phyloP scores from a whole-genome alignment of 1,140 invertebrate genomes.

The Ptiloglossa arizonensis region DNA sequence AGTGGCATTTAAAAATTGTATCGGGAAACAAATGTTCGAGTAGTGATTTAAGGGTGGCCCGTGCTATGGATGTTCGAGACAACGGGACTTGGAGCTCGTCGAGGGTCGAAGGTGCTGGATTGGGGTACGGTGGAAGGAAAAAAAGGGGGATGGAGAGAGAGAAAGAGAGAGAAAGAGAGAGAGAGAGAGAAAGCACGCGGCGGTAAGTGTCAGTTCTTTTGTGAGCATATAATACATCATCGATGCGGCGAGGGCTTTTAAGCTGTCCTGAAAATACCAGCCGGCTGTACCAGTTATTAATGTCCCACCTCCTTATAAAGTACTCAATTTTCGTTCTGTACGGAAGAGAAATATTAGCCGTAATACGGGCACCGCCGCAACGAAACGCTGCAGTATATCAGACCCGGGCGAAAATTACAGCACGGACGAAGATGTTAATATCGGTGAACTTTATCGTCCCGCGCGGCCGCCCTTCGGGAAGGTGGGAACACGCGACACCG shows the following conservation, averaged over 20 bases:
- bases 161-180: not conserved
- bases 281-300: slow-evolving; percentile 62
- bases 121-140: not conserved
- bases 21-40: slow-evolving; percentile 11
- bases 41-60: slow-evolving; percentile 9
- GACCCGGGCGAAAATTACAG: slow-evolving; percentile 64
- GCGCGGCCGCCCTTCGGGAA: not conserved
- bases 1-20: slow-evolving; percentile 12
- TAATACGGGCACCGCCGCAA: slow-evolving; percentile 67
- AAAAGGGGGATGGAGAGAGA: not conserved
- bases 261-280: slow-evolving; percentile 66
- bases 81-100: not conserved
- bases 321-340: slow-evolving; percentile 73
- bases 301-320: slow-evolving; percentile 70
- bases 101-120: too few relatives aligned
- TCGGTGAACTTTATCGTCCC: slow-evolving; percentile 64
- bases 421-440: slow-evolving; percentile 70
- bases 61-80: not conserved
- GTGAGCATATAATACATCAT: slow-evolving; percentile 65
- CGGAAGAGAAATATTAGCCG: slow-evolving; percentile 70
- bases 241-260: slow-evolving; percentile 65
- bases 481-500: slow-evolving; percentile 17
- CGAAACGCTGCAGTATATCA: slow-evolving; percentile 69
- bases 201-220: slow-evolving; percentile 62
- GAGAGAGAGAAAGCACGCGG: not conserved